Evolutionary conservation across 1,140 invertebrate genomes (phyloP), one percentile per base, ranked within the genome.

Genomic region (Popillia japonica): DNA sequence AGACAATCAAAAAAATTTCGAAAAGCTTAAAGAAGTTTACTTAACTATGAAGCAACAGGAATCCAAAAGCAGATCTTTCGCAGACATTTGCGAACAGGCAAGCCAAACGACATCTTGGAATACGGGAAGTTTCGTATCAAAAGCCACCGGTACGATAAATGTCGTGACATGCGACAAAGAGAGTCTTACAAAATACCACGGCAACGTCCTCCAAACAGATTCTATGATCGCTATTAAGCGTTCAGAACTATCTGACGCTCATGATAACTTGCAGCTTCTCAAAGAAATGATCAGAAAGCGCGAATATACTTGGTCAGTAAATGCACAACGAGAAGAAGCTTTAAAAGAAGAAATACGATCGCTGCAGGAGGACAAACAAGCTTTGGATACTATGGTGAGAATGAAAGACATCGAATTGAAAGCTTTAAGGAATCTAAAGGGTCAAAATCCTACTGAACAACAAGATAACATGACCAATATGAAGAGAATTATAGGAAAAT

Each of bases 1-100:
- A 34, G 74, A 75, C 74, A 75, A 75, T 34, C 74, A 75, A 11
- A 75, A 75, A 14, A 75, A 75, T 23, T 75, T 75, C 41, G 74
- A 42, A 11, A 42, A 55, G 48, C 41, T 75, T 3, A 75, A 75
- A 48, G 40, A 75, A 20, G 74, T 75, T 23, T 75, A 75, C 14
- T 27, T 75, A 17, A 23, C 40, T 8, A 75, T 75, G 74, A 75
- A 75, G 27, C 40, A 73, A n/a, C 72, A 73, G 40, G 72, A 73
- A 42, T 40, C 7, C 7, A 42, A 40, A 27, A 8, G 20, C 1
- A 9, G 3, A 27, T 27, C 72, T 0, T 20, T 41, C 10, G 34
- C 3, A 6, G n/a, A 73, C 10, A 9, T 73, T 73, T 23, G 74
- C 14, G 74, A 75, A 23, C 20, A 75, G 20, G 44, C 14, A 6